Base-by-base conservation (phyloP, 2,113 vertebrate species). In the Lota lota region DNA sequence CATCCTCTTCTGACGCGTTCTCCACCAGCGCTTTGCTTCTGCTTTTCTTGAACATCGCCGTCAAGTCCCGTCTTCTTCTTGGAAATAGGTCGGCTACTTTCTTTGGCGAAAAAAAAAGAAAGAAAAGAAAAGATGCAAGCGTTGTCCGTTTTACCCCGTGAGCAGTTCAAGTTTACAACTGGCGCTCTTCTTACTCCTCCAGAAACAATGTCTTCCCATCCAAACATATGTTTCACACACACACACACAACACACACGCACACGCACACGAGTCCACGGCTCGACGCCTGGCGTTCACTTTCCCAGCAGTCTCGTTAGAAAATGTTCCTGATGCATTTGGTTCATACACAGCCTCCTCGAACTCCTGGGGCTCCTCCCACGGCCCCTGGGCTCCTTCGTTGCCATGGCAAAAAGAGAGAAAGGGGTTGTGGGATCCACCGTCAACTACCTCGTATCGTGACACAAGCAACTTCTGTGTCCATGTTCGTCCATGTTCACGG, bases 21-120 rank as follows among this genome's bases (percentile, higher is more conserved):
- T 93, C 91, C 89, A 93, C 91, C 83, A 93, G 70, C 67, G 91
- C 88, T 88, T 92, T 89, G 69, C 91, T 90, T 77, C 91, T 93
- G 81, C 89, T 93, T 76, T 85, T 91, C 79, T 88, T 92, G 28
- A 93, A 93, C 92, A 93, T 93, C 57, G 79, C 73, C 18, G 18
- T 5, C 21, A 17, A 50, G 20, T 59, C n/a, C 20, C n/a, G 2
- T 59, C n/a, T 20, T 19, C 5, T 6, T 18, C 56, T n/a, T 5
- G 21, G 77, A 72, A 64, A 61, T 61, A n/a, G 53, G 28, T 33
- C 7, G 28, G 28, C 4, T 33, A 17, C 63, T 33, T 58, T 4
- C 20, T 12, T 18, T 1, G 10, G 2, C 62, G 14, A 10, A 64
- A 11, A 69, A 56, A 12, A 66, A 59, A 18, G 51, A 53, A 66